These are phyloP conservation scores for Peromyscus eremicus DNA, from an alignment of 2,797 vertebrate species.

Conservation along the genomic window DNA sequence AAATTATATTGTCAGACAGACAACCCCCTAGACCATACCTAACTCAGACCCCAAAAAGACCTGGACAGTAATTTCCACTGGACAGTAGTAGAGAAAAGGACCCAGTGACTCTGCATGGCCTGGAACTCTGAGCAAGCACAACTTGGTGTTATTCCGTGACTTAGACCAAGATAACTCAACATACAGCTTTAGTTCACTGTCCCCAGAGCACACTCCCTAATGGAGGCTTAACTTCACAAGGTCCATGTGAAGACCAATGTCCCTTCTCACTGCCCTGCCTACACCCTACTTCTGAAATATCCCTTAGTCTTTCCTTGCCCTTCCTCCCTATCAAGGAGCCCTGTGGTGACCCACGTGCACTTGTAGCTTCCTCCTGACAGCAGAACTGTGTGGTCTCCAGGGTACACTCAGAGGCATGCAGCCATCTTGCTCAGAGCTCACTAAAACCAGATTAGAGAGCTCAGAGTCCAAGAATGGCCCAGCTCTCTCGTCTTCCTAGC, in stretches of 20 bases:
- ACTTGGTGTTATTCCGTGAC: not conserved
- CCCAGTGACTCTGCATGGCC: accelerated
- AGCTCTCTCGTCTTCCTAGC: accelerated
- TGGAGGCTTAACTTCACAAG: no score
- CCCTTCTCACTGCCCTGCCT: not conserved
- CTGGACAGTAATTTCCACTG: not conserved
- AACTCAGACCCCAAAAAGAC: not conserved
- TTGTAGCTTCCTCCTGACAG: not conserved
- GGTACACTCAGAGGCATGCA: not conserved
- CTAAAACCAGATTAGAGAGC: not conserved
- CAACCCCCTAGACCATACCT: not conserved
- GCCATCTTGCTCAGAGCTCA: not conserved
- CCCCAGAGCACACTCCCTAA: not conserved
- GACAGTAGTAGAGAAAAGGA: not conserved
- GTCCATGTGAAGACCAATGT: not conserved
- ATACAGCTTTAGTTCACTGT: accelerated
- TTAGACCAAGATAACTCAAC: not conserved
- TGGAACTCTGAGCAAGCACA: not conserved
- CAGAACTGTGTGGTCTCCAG: not conserved
- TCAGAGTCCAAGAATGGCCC: not conserved
- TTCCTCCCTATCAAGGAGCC: accelerated
- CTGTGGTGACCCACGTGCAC: accelerated
- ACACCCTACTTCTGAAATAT: not conserved
- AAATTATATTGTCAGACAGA: not conserved
- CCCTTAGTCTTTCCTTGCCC: accelerated